Evolutionary conservation across 2,888 invertebrate genomes (phyloP), one percentile per base, ranked within the genome.

Genomic region (Pedicia rivosa): DNA sequence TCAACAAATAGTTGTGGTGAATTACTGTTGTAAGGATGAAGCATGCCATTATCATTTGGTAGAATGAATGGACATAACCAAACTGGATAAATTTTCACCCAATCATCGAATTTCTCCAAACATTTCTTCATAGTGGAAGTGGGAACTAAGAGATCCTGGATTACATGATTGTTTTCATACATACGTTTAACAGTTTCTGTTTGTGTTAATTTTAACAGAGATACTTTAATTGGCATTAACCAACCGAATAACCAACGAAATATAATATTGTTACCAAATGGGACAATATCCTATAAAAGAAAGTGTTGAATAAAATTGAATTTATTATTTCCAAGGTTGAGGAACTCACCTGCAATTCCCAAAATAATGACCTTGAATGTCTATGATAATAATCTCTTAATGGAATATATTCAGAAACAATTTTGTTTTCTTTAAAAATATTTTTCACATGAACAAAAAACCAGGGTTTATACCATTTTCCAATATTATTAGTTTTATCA

Each of bases 41-140:
- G 61, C 64, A 83, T 71, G 1, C 86, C 86, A 0, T 79, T 80
- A 41, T 71, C 57, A 43, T 69, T 63, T 36, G 69, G 71, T 42
- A 86, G 59, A 48, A 67, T 72, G 59, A 83, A 82, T 0, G 86
- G 84, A 50, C 86, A 86, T 43, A 87, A 51, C 84, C 86, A 87
- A 3, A 86, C 59, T 0, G 86, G 86, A 50, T 83, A 86, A 22
- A 84, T 68, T 63, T 74, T 59, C 40, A 82, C 66, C 50, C 73
- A 70, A 7, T 70, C 53, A 50, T 83, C 71, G 51, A 86, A 78
- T 37, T 70, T 56, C 12, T 67, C 50, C 1, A 87, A 54, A 3
- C 78, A 67, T 5, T 69, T 60, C 44, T 69, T 66, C 36, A 84
- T 52, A 5, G 55, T 56, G 6, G 66, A 60, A 4, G 82, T 57